These are phyloP conservation scores for Cyprinodon tularosa DNA, from an alignment of 2,113 vertebrate genomes.

Conservation along the genomic window DNA sequence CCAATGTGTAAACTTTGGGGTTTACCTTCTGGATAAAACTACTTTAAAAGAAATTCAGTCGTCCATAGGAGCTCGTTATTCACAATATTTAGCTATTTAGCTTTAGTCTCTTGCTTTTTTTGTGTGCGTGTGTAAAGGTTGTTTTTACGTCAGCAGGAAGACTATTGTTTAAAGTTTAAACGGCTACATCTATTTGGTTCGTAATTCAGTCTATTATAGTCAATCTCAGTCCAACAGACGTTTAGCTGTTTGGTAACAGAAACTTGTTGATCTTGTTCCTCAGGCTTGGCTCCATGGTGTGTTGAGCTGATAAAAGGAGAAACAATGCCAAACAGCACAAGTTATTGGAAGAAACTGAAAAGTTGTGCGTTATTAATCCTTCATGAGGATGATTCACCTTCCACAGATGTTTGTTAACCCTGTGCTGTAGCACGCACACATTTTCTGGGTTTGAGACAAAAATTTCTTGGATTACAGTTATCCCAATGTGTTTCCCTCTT, in stretches of 20 bases:
- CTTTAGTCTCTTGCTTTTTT: not conserved
- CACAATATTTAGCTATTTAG: not conserved
- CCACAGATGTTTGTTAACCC: not conserved
- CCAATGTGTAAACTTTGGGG: too few species aligned
- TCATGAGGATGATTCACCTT: not conserved
- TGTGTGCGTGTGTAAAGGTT: not conserved
- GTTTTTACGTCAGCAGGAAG: not conserved
- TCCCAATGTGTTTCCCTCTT: constrained; percentile 6
- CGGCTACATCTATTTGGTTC: constrained; percentile 6
- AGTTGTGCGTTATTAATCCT: not conserved
- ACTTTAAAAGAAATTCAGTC: too few species aligned
- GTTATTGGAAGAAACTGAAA: constrained; percentile 8
- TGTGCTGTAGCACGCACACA: not conserved
- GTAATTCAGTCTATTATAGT: not conserved
- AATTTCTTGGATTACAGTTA: not conserved
- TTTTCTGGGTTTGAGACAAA: constrained; percentile 8
- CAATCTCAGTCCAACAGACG: constrained; percentile 3
- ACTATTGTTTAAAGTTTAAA: not conserved
- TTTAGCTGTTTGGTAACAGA: constrained; percentile 9
- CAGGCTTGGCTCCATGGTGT: constrained; percentile 9
- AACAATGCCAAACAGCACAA: not conserved
- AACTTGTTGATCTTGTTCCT: constrained; percentile 58
- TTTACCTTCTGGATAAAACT: too few species aligned
- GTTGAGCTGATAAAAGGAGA: not conserved
- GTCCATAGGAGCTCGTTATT: not conserved